A percentile compares a stretch with the other conserved stretches of the same genome.
Evolutionary conservation across 2,888 invertebrate species (phyloP).

Genomic region (Tetragnatha montana): DNA sequence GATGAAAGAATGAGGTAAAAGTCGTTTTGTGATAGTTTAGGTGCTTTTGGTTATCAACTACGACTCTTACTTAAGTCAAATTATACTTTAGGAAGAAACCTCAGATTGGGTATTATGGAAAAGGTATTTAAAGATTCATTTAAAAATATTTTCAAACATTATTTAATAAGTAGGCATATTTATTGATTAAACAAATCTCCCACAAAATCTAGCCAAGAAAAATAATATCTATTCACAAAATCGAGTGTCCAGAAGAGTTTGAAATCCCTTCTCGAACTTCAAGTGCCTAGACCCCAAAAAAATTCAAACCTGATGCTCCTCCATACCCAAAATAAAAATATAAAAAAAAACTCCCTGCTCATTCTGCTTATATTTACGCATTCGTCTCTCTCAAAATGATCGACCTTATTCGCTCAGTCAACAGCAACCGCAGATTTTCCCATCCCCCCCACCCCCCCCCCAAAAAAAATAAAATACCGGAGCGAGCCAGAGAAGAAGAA

Average conservation of each 20-base stretch:
- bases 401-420: slow-evolving; percentile 22
- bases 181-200: not conserved
- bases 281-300: not conserved
- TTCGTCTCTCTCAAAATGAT: slow-evolving; percentile 20
- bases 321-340: not conserved
- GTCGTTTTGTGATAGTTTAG: no score
- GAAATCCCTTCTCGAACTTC: not conserved
- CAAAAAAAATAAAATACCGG: not conserved
- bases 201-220: no score
- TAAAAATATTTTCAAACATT: no score
- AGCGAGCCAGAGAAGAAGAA: not conserved
- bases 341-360: not conserved
- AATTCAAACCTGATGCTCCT: slow-evolving; percentile 14
- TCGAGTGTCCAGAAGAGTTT: no score
- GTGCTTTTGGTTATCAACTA: no score
- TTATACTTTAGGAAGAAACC: no score
- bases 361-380: not conserved
- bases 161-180: not conserved
- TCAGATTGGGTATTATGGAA: no score
- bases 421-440: slow-evolving; percentile 21
- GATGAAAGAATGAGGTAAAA: no score
- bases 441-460: not conserved
- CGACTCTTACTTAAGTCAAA: no score
- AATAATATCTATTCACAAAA: no score
- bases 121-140: no score